Conservation (phyloP, 2,113 vertebrate species). For the Neofelis nebulosa region DNA sequence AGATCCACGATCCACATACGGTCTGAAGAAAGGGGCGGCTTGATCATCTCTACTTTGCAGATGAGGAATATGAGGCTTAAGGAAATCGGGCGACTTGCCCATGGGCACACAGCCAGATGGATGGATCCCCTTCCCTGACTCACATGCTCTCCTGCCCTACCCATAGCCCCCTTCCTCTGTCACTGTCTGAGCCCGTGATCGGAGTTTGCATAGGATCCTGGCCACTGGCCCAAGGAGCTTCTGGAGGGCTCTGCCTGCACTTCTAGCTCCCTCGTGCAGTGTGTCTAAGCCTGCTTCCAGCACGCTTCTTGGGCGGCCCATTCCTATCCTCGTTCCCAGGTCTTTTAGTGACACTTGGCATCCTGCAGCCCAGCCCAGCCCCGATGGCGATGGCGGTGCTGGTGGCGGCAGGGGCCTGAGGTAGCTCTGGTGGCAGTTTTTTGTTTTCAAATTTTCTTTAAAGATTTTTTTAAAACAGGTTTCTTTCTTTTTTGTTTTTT, state of each 20-base stretch:
- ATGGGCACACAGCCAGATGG: not conserved
- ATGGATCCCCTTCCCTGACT: not conserved
- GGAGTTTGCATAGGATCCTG: not conserved
- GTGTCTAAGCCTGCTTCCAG: not conserved
- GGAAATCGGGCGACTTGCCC: not conserved
- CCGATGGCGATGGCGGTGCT: not conserved
- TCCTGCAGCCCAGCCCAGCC: not conserved
- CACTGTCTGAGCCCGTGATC: not conserved
- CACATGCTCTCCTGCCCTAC: not conserved
- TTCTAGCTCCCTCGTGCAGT: too few species aligned
- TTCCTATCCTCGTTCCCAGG: not conserved
- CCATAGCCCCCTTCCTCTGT: not conserved
- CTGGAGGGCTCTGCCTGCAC: not conserved
- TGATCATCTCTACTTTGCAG: not conserved
- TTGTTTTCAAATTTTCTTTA: not conserved
- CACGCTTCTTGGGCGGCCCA: not conserved
- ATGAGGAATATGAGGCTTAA: not conserved
- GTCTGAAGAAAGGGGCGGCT: not conserved
- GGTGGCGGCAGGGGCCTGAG: not conserved
- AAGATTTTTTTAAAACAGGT: not conserved
- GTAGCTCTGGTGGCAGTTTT: not conserved
- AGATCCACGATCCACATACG: accelerated
- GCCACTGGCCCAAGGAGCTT: not conserved
- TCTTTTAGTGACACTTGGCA: not conserved
- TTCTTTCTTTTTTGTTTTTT: too few species aligned